Evolutionary conservation across 2,888 invertebrate genomes (phyloP).

Genomic region (Branchipolynoe longqiensis): DNA sequence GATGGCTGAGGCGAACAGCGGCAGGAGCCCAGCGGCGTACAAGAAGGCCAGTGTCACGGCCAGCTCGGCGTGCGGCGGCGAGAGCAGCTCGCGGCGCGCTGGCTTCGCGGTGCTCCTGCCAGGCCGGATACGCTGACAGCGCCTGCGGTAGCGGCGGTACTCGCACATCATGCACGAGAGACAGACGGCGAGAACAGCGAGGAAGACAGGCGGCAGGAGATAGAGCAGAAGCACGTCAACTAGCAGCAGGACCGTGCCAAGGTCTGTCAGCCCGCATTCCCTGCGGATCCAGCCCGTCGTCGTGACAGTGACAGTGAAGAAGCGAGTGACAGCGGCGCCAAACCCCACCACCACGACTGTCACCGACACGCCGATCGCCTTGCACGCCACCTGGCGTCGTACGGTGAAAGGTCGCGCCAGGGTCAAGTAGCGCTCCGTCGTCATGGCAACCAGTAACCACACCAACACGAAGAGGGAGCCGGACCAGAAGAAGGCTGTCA

Average conservation of each 20-base stretch:
- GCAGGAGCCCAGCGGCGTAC: neutral
- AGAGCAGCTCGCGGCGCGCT: neutral
- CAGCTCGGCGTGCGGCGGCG: neutral
- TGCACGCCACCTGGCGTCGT: neutral
- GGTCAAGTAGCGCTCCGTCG: conserved; percentile 18
- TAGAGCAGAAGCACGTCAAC: conserved; percentile 22
- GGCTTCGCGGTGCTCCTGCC: too few species aligned
- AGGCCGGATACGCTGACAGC: neutral
- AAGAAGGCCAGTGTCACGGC: conserved; percentile 24
- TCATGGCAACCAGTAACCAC: conserved; percentile 43
- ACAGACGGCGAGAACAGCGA: conserved; percentile 16
- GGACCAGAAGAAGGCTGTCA: neutral
- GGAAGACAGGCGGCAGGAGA: conserved; percentile 24
- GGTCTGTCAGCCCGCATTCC: conserved; percentile 6
- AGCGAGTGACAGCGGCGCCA: neutral
- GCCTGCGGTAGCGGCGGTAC: neutral
- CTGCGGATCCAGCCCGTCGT: neutral
- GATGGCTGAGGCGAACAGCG: conserved; percentile 28
- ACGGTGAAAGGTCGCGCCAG: conserved; percentile 18
- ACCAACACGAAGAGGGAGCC: conserved; percentile 13
- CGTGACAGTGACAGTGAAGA: conserved; percentile 3
- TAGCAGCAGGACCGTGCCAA: neutral
- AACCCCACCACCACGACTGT: neutral
- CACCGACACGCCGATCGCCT: neutral
- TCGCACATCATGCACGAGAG: conserved; percentile 31